These are phyloP conservation scores for Neoitamus cyanurus DNA, from an alignment of 2,888 invertebrate species.

Conservation along the genomic window DNA sequence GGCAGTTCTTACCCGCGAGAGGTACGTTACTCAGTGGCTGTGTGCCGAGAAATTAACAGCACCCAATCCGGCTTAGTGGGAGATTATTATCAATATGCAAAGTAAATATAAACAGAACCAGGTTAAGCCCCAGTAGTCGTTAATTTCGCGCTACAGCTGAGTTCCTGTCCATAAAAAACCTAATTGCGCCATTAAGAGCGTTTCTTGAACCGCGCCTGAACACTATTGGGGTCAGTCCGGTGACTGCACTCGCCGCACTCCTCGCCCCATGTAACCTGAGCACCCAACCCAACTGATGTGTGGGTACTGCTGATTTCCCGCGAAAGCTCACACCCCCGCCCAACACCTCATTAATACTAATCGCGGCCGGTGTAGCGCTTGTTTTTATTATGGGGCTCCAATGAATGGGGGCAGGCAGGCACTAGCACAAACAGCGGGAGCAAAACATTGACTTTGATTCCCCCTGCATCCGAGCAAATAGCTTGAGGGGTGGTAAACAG, in stretches of 20 bases:
- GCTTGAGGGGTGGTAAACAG: too few relatives aligned
- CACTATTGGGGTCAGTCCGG: background rate
- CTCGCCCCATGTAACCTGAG: background rate
- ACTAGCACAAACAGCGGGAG: background rate
- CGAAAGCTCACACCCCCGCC: background rate
- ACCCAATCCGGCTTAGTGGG: background rate
- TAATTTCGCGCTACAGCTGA: background rate
- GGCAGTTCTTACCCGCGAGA: background rate
- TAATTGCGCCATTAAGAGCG: background rate
- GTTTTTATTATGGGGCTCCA: background rate
- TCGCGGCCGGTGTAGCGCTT: background rate
- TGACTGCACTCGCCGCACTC: background rate
- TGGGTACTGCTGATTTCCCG: background rate
- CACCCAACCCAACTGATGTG: too few relatives aligned
- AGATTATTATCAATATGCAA: background rate
- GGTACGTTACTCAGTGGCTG: background rate
- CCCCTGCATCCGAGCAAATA: background rate
- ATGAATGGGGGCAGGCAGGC: background rate
- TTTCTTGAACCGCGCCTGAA: background rate
- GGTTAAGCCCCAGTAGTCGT: background rate
- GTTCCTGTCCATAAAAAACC: background rate
- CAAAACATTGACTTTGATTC: background rate
- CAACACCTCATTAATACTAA: background rate
- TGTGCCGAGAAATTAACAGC: background rate
- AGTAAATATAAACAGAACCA: constrained; percentile 1